A percentile compares a stretch with the other conserved stretches of the same genome.
These are phyloP conservation scores for Sinhomidia bicolor DNA, from an alignment of 2,888 invertebrate species.

Conservation along the genomic window DNA sequence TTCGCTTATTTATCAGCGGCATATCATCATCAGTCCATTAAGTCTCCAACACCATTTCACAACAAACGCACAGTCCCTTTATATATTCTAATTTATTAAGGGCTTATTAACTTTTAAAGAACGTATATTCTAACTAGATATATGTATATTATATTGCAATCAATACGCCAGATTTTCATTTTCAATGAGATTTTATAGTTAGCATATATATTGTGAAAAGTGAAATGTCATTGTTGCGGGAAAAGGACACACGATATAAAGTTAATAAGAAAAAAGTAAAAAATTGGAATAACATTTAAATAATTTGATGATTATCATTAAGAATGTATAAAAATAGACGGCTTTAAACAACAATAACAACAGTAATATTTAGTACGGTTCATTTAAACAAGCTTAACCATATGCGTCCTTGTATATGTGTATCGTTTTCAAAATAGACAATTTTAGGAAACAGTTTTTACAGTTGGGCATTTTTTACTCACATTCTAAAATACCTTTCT, in stretches of 20 bases:
- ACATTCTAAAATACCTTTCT: background rate
- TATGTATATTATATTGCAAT: too few species aligned
- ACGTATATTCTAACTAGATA: too few species aligned
- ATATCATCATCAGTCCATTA: constrained; percentile 17
- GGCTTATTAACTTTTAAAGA: too few species aligned
- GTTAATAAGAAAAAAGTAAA: constrained; percentile 30
- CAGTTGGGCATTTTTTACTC: background rate
- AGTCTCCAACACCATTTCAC: too few species aligned
- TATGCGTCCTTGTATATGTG: background rate
- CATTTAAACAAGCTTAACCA: background rate
- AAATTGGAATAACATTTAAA: constrained; percentile 44
- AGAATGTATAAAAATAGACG: constrained; percentile 60
- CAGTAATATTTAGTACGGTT: constrained; percentile 20
- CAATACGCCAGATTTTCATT: too few species aligned
- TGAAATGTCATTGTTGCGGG: background rate
- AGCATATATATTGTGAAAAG: background rate
- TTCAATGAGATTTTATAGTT: too few species aligned
- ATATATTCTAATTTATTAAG: too few species aligned
- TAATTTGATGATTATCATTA: constrained; percentile 49
- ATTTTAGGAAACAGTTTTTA: background rate
- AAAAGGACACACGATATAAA: constrained; percentile 37
- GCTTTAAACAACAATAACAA: constrained; percentile 55
- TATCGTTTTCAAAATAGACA: constrained; percentile 2
- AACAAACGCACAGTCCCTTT: too few species aligned
- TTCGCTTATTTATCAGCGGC: too few species aligned